Percentiles rank a stretch among this genome's conserved stretches.
Evolutionary conservation across 2,888 invertebrate genomes (phyloP).

Genomic region (Drosophila incognita): DNA sequence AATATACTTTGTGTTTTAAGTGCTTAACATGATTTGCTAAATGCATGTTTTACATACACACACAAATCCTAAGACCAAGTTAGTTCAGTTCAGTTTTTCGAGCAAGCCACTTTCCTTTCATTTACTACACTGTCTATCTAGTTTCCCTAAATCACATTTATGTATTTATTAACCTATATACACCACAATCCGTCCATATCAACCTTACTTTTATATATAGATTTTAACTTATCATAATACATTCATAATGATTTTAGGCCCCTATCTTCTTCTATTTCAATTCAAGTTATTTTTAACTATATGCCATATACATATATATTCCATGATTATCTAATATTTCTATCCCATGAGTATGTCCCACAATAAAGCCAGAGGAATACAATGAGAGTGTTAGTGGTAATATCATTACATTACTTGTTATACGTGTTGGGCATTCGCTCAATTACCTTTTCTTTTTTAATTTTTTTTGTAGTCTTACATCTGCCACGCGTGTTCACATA

Average conservation of each 20-base stretch:
- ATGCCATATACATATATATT: neutral
- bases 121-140: neutral
- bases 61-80: neutral
- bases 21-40: slow-evolving; percentile 1
- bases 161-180: neutral
- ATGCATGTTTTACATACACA: neutral
- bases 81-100: neutral
- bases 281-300: neutral
- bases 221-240: neutral
- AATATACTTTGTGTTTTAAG: neutral
- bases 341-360: neutral
- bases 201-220: neutral
- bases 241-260: too few relatives aligned
- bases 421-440: neutral
- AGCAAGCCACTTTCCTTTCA: neutral
- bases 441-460: neutral
- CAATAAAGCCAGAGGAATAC: neutral
- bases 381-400: neutral
- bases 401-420: neutral
- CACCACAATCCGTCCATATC: neutral
- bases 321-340: neutral
- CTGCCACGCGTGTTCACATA: slow-evolving; percentile 48
- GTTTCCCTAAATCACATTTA: neutral
- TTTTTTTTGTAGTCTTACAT: slow-evolving; percentile 15
- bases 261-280: neutral